phyloP scores from a whole-genome alignment of 2,113 vertebrate genomes.

The Pelusios castaneus region DNA sequence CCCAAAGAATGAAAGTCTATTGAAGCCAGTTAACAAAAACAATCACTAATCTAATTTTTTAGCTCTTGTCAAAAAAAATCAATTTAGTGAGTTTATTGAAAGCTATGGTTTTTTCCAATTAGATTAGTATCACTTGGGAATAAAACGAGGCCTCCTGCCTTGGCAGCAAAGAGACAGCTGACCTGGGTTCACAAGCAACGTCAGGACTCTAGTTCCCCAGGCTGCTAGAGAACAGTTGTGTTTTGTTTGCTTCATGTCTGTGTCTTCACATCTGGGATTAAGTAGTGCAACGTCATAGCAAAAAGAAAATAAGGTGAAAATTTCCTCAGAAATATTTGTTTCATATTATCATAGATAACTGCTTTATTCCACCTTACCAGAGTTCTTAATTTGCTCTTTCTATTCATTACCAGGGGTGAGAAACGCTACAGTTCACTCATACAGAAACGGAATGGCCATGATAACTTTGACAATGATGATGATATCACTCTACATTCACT shows the following conservation, averaged over 20 bases:
- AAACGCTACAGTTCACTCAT: background rate
- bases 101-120: constrained; percentile 13
- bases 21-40: constrained; percentile 42
- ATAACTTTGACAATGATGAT: background rate
- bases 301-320: background rate
- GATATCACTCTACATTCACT: background rate
- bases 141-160: constrained; percentile 3
- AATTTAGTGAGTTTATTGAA: constrained; percentile 3
- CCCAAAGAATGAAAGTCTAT: background rate
- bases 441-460: background rate
- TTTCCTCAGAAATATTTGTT: background rate
- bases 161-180: constrained; percentile 21
- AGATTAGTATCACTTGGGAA: constrained; percentile 26
- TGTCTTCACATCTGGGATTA: background rate
- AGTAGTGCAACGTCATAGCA: background rate
- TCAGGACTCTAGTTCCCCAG: background rate
- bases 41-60: constrained; percentile 43
- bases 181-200: constrained; percentile 22
- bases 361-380: background rate
- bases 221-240: background rate
- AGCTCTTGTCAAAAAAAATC: constrained; percentile 29
- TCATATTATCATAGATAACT: background rate
- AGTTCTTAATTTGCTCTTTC: background rate
- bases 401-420: background rate
- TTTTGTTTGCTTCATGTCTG: background rate